phyloP scores from a whole-genome alignment of 2,797 vertebrate genomes.

The Thalassophryne amazonica region DNA sequence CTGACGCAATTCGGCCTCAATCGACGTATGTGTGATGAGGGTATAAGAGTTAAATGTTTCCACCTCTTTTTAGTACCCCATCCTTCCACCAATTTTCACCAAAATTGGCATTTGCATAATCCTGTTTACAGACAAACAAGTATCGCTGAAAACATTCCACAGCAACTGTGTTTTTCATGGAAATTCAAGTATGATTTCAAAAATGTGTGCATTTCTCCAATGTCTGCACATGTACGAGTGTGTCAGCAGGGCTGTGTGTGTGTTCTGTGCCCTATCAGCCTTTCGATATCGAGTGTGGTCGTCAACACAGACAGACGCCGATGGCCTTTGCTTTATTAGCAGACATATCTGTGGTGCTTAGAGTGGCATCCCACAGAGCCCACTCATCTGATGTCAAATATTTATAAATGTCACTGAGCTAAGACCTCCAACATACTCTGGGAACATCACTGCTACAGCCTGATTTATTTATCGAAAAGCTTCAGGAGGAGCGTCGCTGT shows the following conservation, averaged over 20 bases:
- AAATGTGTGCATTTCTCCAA: slow-evolving; percentile 6
- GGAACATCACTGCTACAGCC: slow-evolving; percentile 27
- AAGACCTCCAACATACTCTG: slow-evolving; percentile 34
- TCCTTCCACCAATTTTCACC: no score
- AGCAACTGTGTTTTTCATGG: no score
- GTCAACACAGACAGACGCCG: background rate
- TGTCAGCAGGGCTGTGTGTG: background rate
- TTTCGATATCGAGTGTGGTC: slow-evolving; percentile 22
- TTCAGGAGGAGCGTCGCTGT: background rate
- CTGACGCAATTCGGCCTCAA: no score
- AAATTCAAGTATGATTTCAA: no score
- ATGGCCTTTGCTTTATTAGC: slow-evolving; percentile 56
- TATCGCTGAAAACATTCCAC: no score
- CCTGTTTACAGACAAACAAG: no score
- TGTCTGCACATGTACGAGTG: slow-evolving; percentile 11
- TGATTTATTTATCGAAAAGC: slow-evolving; percentile 4
- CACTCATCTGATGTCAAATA: slow-evolving; percentile 68
- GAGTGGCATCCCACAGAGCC: slow-evolving; percentile 49
- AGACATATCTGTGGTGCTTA: slow-evolving; percentile 36
- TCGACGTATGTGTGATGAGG: no score
- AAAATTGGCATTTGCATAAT: no score
- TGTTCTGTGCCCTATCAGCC: slow-evolving; percentile 6
- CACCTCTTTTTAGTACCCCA: no score
- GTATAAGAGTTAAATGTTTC: no score
- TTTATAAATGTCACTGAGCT: slow-evolving; percentile 66